Conservation (phyloP, 2,888 invertebrate genomes). For the Mycogona germanica region DNA sequence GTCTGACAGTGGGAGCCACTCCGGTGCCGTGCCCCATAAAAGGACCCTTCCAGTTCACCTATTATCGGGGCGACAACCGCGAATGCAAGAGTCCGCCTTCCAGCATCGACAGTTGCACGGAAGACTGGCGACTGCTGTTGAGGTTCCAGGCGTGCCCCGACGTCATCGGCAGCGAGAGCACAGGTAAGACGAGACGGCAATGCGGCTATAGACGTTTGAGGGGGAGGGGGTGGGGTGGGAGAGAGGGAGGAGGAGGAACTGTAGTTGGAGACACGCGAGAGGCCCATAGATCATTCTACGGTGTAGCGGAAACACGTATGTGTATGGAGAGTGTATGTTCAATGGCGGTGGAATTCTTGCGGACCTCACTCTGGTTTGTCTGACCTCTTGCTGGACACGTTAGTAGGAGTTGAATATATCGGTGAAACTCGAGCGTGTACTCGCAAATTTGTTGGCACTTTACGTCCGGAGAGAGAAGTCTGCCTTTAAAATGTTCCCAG, state of each 20-base stretch:
- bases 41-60: constrained; percentile 32
- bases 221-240: not conserved
- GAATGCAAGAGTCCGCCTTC: constrained; percentile 22
- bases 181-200: constrained; percentile 15
- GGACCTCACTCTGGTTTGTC: too few species aligned
- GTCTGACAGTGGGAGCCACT: constrained; percentile 25
- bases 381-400: too few species aligned
- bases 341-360: too few species aligned
- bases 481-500: too few species aligned
- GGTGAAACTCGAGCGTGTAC: too few species aligned
- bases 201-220: not conserved
- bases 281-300: not conserved
- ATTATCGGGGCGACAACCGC: constrained; percentile 24
- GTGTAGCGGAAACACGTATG: not conserved
- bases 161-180: constrained; percentile 20
- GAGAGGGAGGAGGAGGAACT: not conserved
- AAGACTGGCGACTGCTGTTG: constrained; percentile 20
- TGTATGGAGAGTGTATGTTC: too few species aligned
- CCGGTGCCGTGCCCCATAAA: constrained; percentile 32
- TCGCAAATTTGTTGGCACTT: too few species aligned
- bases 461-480: too few species aligned
- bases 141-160: constrained; percentile 23
- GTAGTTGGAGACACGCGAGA: not conserved
- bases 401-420: too few species aligned
- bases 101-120: constrained; percentile 22